These are phyloP conservation scores for Willisornis vidua DNA, from an alignment of 2,113 vertebrate species.

Conservation along the genomic window DNA sequence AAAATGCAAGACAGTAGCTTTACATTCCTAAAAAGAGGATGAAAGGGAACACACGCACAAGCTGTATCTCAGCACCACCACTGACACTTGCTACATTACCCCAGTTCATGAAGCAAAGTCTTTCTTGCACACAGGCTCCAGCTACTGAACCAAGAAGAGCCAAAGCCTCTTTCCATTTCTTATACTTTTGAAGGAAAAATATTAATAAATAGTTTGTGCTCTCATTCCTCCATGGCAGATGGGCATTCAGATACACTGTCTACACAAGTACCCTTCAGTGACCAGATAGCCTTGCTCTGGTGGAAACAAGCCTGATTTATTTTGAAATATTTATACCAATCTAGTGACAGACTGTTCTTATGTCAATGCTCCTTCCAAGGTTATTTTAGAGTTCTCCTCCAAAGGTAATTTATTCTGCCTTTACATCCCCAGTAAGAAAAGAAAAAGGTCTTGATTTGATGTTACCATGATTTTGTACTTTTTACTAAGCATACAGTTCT, in stretches of 20 bases:
- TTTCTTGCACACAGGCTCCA: not conserved
- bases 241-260: not conserved
- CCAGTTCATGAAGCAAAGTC: not conserved
- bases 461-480: not conserved
- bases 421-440: not conserved
- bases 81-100: not conserved
- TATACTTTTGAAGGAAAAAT: not conserved
- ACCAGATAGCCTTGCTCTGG: not conserved
- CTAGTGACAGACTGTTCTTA: rapidly evolving
- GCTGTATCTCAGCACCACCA: not conserved
- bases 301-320: not conserved
- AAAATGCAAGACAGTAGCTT: not conserved
- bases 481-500: not conserved
- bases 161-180: not conserved
- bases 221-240: not conserved
- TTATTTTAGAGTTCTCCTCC: not conserved
- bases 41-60: not conserved
- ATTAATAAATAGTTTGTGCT: not conserved
- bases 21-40: rapidly evolving
- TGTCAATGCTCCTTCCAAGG: not conserved
- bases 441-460: not conserved
- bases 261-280: not conserved
- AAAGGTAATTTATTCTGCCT: not conserved
- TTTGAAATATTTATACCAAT: not conserved
- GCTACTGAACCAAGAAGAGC: not conserved